Evolutionary conservation across 2,797 vertebrate species (phyloP).

Genomic region (Halcyon leucocephala): DNA sequence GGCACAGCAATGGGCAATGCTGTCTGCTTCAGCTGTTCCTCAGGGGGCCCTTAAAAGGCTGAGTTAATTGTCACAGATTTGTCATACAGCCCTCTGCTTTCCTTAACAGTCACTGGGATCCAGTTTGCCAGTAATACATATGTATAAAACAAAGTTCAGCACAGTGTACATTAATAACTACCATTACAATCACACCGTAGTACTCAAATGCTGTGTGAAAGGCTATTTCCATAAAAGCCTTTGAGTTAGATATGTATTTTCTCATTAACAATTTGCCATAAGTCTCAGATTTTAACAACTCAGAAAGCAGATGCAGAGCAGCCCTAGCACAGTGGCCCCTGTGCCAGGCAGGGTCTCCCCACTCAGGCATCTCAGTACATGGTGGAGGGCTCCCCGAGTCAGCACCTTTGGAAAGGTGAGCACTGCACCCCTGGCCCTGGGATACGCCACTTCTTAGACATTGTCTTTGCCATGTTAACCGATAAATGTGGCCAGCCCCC

Average conservation of each 20-base stretch:
- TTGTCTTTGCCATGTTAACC: background rate
- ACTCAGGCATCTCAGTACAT: rapidly evolving
- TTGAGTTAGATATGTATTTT: background rate
- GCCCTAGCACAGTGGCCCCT: background rate
- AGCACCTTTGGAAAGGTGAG: background rate
- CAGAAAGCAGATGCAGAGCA: background rate
- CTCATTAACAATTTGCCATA: background rate
- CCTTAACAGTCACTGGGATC: background rate
- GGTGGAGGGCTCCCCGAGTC: background rate
- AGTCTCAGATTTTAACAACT: background rate
- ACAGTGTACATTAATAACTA: background rate
- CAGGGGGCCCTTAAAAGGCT: constrained; percentile 1
- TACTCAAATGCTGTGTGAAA: background rate
- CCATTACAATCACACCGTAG: background rate
- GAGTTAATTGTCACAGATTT: constrained; percentile 31
- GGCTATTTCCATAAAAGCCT: background rate
- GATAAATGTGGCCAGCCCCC: background rate
- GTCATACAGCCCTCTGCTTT: background rate
- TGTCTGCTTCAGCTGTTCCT: background rate
- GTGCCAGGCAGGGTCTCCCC: background rate
- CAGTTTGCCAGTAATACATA: background rate
- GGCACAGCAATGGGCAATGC: background rate
- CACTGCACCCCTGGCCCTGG: background rate
- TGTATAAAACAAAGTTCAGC: background rate
- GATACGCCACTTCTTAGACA: background rate